Base-by-base conservation (phyloP, 2,797 vertebrate genomes). In the Cuculus canorus region DNA sequence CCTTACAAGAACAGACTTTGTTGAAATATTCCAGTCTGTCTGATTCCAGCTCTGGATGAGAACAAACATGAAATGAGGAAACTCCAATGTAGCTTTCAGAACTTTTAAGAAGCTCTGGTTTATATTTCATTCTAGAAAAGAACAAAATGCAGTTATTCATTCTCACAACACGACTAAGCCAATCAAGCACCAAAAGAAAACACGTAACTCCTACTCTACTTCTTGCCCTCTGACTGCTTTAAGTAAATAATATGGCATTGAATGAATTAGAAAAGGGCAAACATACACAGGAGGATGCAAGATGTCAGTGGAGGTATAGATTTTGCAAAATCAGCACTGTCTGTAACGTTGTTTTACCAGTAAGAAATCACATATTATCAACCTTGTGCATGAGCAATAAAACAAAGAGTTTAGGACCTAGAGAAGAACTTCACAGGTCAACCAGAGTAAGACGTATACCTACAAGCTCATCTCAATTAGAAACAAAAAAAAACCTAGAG, bases 101-200 rank as follows among this genome's bases (percentile, higher is more conserved):
- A 93, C 52, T 93, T 93, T 86, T 84, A 68, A 90, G 63, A 57
- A 93, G 70, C 68, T 92, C 88, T 94, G 81, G 0, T 95, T 96
- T 94, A 25, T 73, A 92, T 94, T 95, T 95, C 27, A 37, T 39
- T 93, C 77, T 80, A 92, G 91, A 92, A 92, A 82, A 65, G 90
- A 96, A 96, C 88, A 95, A 94, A 97, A 94, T 56, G 33, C 91
- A 45, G 94, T 84, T 96, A 86, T 93, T 95, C 83, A 94, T 93
- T 90, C 66, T 82, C 48, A 90, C 79, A 73, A 90, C 84, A 70
- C 45, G 82, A 95, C 41, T 79, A 82, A 75, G 77, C 53, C 90
- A 88, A 83, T 86, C 77, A 90, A 92, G 57, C 73, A 80, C 80
- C n/a, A 77, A 90, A 84, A 73, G 79, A 50, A 95, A 79, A 48